These are phyloP conservation scores for Leucophenga varia DNA, from an alignment of 1,140 invertebrate genomes.

Conservation along the genomic window DNA sequence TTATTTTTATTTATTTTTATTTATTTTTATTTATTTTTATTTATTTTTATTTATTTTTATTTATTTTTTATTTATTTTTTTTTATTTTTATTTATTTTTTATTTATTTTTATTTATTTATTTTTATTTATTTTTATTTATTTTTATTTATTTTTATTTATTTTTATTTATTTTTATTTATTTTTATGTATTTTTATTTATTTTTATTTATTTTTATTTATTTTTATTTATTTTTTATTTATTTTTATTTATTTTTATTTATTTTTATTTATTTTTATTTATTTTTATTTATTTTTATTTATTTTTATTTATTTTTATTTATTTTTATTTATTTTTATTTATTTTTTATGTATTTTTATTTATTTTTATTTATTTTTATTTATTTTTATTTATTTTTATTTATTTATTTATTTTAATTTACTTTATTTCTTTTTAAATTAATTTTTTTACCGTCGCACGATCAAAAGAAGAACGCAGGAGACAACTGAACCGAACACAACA, in stretches of 20 bases:
- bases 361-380: not conserved
- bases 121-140: not conserved
- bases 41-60: conserved; percentile 2
- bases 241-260: not conserved
- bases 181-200: not conserved
- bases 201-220: not conserved
- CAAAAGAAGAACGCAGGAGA: too few species aligned
- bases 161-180: conserved; percentile 9
- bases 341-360: not conserved
- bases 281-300: not conserved
- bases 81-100: not conserved
- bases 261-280: not conserved
- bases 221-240: not conserved
- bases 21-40: conserved; percentile 24
- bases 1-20: conserved; percentile 33
- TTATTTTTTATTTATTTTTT: not conserved
- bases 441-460: not conserved
- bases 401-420: not conserved
- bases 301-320: not conserved
- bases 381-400: not conserved
- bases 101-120: not conserved
- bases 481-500: too few species aligned
- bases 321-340: not conserved
- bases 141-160: conserved; percentile 9
- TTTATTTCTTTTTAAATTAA: conserved; percentile 1